A percentile compares a stretch with the other conserved stretches of the same genome.
phyloP scores from a whole-genome alignment of 2,888 invertebrate species.

The Erpobdella octoculata region DNA sequence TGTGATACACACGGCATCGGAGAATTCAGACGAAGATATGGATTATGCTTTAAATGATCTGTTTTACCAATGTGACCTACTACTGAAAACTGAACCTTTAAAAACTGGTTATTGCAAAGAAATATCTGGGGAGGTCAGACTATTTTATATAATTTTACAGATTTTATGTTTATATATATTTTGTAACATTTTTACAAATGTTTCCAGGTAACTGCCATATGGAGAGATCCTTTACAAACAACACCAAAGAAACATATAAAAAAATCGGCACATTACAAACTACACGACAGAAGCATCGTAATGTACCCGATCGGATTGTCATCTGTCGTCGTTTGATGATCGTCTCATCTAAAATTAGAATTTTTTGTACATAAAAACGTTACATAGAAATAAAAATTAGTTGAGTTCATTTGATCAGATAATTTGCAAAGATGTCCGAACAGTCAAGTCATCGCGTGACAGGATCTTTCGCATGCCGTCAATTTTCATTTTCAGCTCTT shows the following conservation, averaged over 20 bases:
- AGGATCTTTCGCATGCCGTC: too few relatives aligned
- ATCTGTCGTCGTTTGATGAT: too few relatives aligned
- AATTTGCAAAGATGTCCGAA: too few relatives aligned
- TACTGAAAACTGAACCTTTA: constrained; percentile 41
- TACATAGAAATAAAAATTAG: too few relatives aligned
- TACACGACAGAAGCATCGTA: constrained; percentile 42
- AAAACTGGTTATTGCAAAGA: constrained; percentile 47
- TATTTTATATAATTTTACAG: neutral
- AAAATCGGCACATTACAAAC: constrained; percentile 41
- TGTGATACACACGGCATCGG: too few relatives aligned
- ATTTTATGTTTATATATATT: neutral
- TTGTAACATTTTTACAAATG: neutral
- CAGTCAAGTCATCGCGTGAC: too few relatives aligned
- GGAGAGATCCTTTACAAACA: neutral
- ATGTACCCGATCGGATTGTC: constrained; percentile 46
- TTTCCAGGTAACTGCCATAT: neutral
- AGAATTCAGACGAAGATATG: too few relatives aligned
- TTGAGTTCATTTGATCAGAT: too few relatives aligned
- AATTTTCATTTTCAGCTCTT: too few relatives aligned
- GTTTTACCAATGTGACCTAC: constrained; percentile 39
- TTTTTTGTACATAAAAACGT: too few relatives aligned
- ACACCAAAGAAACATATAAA: neutral
- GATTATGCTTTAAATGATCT: constrained; percentile 38
- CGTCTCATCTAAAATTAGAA: too few relatives aligned
- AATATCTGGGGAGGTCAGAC: constrained; percentile 46